Base-by-base conservation (phyloP, 2,797 vertebrate species). In the Cheracebus regulus region DNA sequence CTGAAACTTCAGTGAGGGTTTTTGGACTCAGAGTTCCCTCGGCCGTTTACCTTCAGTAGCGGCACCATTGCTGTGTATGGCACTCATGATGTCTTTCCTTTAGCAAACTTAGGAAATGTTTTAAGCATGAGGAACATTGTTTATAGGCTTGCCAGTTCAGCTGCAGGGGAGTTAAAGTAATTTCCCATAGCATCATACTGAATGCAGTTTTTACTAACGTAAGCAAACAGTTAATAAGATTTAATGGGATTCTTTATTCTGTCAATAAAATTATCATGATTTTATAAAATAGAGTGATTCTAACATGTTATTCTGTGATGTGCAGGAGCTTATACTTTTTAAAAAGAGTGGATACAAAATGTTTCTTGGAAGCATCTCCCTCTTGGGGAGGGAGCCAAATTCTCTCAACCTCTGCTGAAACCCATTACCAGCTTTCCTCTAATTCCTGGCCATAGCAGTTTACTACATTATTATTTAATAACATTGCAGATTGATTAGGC, bases 381-480 rank as follows among this genome's bases (percentile, higher is more conserved):
- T 36, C 41, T 82, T 80, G 30, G 75, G 24, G 48, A 90, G 17
- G 41, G 22, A 88, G 33, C 26, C 85, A 82, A 75, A 90, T 91
- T 94, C 39, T 84, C 39, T 93, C 64, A 92, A 70, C 46, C 12
- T 97, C 93, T 96, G 52, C 81, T 90, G 90, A 93, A 97, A 96
- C 55, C 81, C 39, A 87, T 87, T 93, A 89, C 4, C 76, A 72
- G 3, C 26, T 96, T 96, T 86, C 90, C 58, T 95, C 41, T 81
- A 64, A 84, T 89, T 97, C 72, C 76, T 87, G 85, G 44, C 50
- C 88, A 36, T 90, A 72, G 75, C 39, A 70, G 2, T 86, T 94
- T 14, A 15, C 57, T 72, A n/a, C 50, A 95, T 97, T 95, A 95
- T 95, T 97, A 84, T 96, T 97, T 96, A 95, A 94, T 95, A 72